phyloP scores from a whole-genome alignment of 2,888 invertebrate species.

The Agrotis clavis region DNA sequence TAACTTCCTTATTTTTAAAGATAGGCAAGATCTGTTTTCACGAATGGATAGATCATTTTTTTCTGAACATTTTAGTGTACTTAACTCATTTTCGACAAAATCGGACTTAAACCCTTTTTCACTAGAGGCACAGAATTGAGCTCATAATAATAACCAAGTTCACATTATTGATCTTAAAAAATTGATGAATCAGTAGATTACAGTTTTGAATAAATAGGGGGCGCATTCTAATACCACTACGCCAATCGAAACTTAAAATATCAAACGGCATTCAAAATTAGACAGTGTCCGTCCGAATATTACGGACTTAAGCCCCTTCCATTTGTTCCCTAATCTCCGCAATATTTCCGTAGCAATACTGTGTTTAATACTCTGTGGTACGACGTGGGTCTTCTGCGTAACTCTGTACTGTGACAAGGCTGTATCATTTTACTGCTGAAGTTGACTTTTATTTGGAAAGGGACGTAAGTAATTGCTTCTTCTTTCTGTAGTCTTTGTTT shows the following conservation, averaged over 20 bases:
- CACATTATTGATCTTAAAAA: neutral
- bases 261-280: conserved; percentile 47
- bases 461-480: conserved; percentile 49
- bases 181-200: neutral
- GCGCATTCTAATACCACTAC: neutral
- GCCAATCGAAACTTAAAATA: conserved; percentile 1
- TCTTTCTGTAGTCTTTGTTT: conserved; percentile 30
- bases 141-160: neutral
- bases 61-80: too few relatives aligned
- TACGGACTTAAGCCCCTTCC: conserved; percentile 15
- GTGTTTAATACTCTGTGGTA: conserved; percentile 1
- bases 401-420: neutral
- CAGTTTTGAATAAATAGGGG: neutral
- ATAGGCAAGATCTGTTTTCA: too few relatives aligned
- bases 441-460: conserved; percentile 59
- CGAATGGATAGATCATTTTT: too few relatives aligned
- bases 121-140: too few relatives aligned
- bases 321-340: neutral
- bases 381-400: conserved; percentile 21
- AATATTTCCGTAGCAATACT: conserved; percentile 1
- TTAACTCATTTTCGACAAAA: too few relatives aligned
- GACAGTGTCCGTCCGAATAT: neutral
- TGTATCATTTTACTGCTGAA: conserved; percentile 65
- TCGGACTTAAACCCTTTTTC: too few relatives aligned
- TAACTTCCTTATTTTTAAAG: too few relatives aligned